These are phyloP conservation scores for Oncorhynchus mykiss DNA, from an alignment of 2,113 vertebrate genomes.

Conservation along the genomic window DNA sequence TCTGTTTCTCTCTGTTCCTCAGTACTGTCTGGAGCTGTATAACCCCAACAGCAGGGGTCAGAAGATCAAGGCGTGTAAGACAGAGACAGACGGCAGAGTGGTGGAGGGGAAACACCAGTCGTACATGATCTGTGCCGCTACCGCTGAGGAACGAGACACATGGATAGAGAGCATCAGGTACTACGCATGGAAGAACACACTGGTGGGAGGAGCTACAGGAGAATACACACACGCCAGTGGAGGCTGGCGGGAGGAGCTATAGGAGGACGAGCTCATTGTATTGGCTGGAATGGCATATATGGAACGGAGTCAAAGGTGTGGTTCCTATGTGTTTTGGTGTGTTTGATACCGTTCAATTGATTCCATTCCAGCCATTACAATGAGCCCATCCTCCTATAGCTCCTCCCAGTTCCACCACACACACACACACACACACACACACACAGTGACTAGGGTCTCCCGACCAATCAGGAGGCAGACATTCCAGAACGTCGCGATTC, in stretches of 20 bases:
- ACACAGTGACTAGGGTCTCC: no score
- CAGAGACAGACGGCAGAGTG: constrained; percentile 89
- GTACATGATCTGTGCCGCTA: constrained; percentile 91
- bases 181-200: not conserved
- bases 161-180: constrained; percentile 94
- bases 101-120: constrained; percentile 95
- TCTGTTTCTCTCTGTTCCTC: not conserved
- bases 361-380: no score
- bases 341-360: no score
- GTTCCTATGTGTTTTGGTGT: no score
- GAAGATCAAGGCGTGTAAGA: constrained; percentile 97
- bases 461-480: no score
- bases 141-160: constrained; percentile 83
- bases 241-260: no score
- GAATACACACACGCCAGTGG: not conserved
- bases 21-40: constrained; percentile 95
- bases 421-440: no score
- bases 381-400: not conserved
- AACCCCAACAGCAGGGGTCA: constrained; percentile 88
- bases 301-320: no score
- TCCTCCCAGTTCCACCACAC: not conserved
- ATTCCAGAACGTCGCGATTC: no score
- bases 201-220: no score
- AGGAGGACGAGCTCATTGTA: no score
- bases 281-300: no score